These are phyloP conservation scores for Mormoops blainvillei DNA, from an alignment of 2,113 vertebrate genomes.

Conservation along the genomic window DNA sequence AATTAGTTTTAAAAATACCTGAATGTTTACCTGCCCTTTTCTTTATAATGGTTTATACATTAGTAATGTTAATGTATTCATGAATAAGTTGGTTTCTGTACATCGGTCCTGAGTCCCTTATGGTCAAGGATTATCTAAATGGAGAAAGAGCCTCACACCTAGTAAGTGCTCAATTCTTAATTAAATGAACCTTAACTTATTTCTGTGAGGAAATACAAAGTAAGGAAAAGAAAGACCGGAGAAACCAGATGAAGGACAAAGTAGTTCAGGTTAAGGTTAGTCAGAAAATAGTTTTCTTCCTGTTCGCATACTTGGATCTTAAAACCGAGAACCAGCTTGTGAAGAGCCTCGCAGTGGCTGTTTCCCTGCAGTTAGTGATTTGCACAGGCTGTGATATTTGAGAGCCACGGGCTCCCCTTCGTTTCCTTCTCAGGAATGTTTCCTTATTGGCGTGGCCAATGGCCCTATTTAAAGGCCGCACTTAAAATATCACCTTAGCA, in stretches of 20 bases:
- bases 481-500: not conserved
- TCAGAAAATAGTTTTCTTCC: not conserved
- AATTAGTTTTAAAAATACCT: not conserved
- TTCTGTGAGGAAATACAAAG: not conserved
- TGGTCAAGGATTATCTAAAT: not conserved
- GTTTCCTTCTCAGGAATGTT: not conserved
- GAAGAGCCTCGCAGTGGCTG: not conserved
- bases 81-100: not conserved
- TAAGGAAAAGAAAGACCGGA: not conserved
- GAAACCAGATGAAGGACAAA: not conserved
- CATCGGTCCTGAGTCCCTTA: not conserved
- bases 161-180: not conserved
- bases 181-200: not conserved
- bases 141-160: not conserved
- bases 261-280: not conserved
- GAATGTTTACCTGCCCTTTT: not conserved
- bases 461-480: not conserved
- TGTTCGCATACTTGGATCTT: not conserved
- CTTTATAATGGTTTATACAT: not conserved
- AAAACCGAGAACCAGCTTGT: not conserved
- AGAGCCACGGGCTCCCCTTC: not conserved
- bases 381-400: not conserved
- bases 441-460: conserved; percentile 15
- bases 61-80: not conserved
- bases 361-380: not conserved